A percentile compares a stretch with the other conserved stretches of the same genome.
These are phyloP conservation scores for Ips typographus DNA, from an alignment of 1,140 invertebrate genomes.

Conservation along the genomic window DNA sequence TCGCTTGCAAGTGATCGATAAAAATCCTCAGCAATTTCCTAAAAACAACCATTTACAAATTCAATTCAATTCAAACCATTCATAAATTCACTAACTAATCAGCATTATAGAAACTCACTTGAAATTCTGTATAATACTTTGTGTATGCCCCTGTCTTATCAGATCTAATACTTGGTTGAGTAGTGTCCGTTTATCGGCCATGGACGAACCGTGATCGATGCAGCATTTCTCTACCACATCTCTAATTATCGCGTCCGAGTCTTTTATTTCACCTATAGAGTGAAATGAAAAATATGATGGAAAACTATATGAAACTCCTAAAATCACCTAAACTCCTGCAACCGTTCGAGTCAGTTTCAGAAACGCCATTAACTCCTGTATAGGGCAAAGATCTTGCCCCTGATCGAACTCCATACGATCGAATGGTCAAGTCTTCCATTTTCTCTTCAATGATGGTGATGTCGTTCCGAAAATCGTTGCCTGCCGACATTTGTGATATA, in stretches of 20 bases:
- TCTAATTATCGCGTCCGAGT: constrained; percentile 53
- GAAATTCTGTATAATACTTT: constrained; percentile 58
- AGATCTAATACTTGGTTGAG: constrained; percentile 52
- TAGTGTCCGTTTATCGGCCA: constrained; percentile 45
- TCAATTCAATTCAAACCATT: constrained; percentile 18
- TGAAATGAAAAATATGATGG: not conserved
- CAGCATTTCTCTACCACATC: constrained; percentile 46
- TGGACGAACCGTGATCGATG: constrained; percentile 48
- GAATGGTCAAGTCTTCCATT: constrained; percentile 55
- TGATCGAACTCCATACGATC: constrained; percentile 37
- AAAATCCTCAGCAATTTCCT: constrained; percentile 73
- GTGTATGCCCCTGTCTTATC: constrained; percentile 54
- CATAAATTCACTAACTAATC: constrained; percentile 16
- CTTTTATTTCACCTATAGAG: constrained; percentile 47
- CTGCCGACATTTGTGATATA: constrained; percentile 78
- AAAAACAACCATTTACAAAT: constrained; percentile 33
- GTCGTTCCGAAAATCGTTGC: constrained; percentile 51
- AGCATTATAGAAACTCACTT: constrained; percentile 50
- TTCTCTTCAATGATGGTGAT: constrained; percentile 50
- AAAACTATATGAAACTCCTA: constrained; percentile 8
- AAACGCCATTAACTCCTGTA: constrained; percentile 43
- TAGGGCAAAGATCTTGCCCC: constrained; percentile 44
- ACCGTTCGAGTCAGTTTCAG: constrained; percentile 46
- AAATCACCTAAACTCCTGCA: constrained; percentile 46
- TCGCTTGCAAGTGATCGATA: constrained; percentile 69